Base-by-base conservation (phyloP, 1,140 invertebrate genomes). In the Drosophila neocordata region DNA sequence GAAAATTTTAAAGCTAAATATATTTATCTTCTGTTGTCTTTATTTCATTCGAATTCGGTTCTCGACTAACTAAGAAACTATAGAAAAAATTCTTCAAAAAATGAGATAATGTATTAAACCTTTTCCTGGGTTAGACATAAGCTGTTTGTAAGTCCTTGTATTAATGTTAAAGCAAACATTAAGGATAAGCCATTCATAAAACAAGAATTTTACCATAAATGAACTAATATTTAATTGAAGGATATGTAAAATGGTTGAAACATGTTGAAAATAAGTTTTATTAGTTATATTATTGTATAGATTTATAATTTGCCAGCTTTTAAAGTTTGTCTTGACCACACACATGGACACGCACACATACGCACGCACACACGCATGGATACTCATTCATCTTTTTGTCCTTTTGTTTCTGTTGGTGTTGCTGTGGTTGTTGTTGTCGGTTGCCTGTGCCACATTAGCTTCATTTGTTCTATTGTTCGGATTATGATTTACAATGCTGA, bases 391-490 rank as follows among this genome's bases (percentile, higher is more conserved):
- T 57, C 34, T 27, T 37, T 18, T 52, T 76, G 35, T 44, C 44
- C 13, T 51, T 53, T 60, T 35, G 48, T 55, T 31, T 61, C 55
- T 67, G 75, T 41, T 67, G 59, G 64, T 69, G 59, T 58, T 79
- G 51, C 35, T 58, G 62, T 35, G 65, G 51, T 51, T 65, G 57
- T 51, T 77, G 73, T 67, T 68, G 41, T 48, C 41, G 41, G 41
- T 69, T 73, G 72, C 73, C 55, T 73, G 83, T 57, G 73, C 72
- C 79, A 88, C 83, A 88, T 88, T 89, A 88, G 83, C 83, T 83
- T 83, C 83, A 88, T 88, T 88, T 88, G 84, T 89, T 88, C 83
- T 88, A 88, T 88, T 88, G 83, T 88, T 88, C 88, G 88, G 83
- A 88, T 89, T 88, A 84, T 88, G 83, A 87, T 87, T 87, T 87